Evolutionary conservation across 2,888 invertebrate genomes (phyloP).

Genomic region (Ypsolopha scabrella): DNA sequence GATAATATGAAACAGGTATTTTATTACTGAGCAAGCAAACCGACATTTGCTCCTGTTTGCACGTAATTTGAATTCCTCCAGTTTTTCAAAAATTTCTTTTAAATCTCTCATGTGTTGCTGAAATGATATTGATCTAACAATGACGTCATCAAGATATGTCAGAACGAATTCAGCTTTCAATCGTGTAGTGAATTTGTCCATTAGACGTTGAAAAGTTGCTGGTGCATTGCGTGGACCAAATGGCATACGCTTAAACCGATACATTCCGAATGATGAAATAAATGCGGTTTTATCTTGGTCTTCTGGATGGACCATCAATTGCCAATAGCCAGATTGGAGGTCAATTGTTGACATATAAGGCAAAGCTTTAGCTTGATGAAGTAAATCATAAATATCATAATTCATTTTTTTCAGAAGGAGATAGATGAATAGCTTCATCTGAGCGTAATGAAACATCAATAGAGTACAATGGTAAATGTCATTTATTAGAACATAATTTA

Average conservation of each 20-base stretch:
- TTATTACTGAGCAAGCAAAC: slow-evolving; percentile 17
- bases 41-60: slow-evolving; percentile 19
- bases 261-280: slow-evolving; percentile 11
- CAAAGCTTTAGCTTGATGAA: slow-evolving; percentile 14
- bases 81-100: slow-evolving; percentile 14
- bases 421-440: too few species aligned
- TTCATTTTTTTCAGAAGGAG: too few species aligned
- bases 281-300: slow-evolving; percentile 17
- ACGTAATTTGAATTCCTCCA: slow-evolving; percentile 14
- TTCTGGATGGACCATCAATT: slow-evolving; percentile 13
- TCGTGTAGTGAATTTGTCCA: slow-evolving; percentile 16
- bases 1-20: slow-evolving; percentile 23
- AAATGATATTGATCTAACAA: slow-evolving; percentile 17
- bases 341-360: slow-evolving; percentile 16
- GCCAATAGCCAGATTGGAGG: slow-evolving; percentile 15
- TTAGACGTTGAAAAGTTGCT: slow-evolving; percentile 17
- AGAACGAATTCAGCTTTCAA: slow-evolving; percentile 11
- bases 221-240: slow-evolving; percentile 14
- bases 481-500: too few species aligned
- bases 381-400: slow-evolving; percentile 21
- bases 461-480: too few species aligned
- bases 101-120: slow-evolving; percentile 19
- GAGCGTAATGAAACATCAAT: too few species aligned
- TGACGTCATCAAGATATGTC: slow-evolving; percentile 22
- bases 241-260: slow-evolving; percentile 15